Evolutionary conservation across 2,888 invertebrate species (phyloP), one percentile per base, ranked within the genome.

Genomic region (Melipona beecheii): DNA sequence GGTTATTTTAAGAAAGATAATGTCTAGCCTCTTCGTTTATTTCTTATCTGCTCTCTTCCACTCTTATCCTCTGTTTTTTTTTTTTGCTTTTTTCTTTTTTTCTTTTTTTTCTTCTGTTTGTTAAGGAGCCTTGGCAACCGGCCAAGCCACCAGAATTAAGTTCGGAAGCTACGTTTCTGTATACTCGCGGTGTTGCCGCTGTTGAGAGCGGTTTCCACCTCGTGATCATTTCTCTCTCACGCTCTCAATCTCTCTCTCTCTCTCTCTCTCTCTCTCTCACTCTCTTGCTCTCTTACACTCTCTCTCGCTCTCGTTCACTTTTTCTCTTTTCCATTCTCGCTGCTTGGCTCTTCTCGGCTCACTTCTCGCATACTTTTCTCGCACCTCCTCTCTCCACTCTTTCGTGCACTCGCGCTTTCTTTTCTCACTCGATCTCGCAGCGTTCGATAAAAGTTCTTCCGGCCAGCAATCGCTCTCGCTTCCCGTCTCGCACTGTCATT

Each of bases 1-100:
- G 92, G 93, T 94, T 94, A 93, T 92, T 93, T 94, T 94, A 94
- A 92, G 94, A 94, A 94, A 94, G 93, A 94, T 94, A 94, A 93
- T 94, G 92, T 94, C 93, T 94, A 94, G 91, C 91, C 92, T 94
- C 92, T 93, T 92, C 88, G 85, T 87, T 36, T 89, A 89, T 90
- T 87, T 91, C 84, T 90, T 91, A 89, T 91, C 87, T 90, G 81
- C 79, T 82, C 79, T 85, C 74, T 83, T 86, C 79, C 84, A 87
- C 75, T 76, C 81, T 90, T 83, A 81, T 78, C 84, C 82, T 82
- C 62, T 74, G 66, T 15, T 79, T 78, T 64, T 36, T 36, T 85
- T 85, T 52, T 52, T 85, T 81, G 21, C 11, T n/a, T 56, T 56
- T 85, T 86, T 85, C 81, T 81, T 85, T 86, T 54, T 52, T 66